These are phyloP conservation scores for Drosophila sturtevanti DNA, from an alignment of 1,140 invertebrate species.

Conservation along the genomic window DNA sequence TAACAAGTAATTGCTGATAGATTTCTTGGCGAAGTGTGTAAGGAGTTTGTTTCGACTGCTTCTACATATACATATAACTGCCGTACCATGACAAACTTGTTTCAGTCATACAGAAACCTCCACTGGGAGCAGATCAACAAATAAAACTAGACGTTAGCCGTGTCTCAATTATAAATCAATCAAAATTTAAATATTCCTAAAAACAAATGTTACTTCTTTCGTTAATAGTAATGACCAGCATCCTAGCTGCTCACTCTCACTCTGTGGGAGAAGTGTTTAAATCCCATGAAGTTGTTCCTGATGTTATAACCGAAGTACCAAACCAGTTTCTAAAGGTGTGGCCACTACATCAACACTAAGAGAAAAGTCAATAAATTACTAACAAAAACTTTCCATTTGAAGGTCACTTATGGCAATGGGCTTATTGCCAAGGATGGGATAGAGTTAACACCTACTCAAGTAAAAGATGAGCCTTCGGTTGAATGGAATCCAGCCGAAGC, in stretches of 20 bases:
- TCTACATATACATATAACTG: slow-evolving; percentile 47
- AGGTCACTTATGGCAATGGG: slow-evolving; percentile 84
- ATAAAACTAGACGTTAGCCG: background rate
- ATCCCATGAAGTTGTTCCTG: slow-evolving; percentile 57
- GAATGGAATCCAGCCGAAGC: slow-evolving; percentile 86
- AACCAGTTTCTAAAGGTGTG: slow-evolving; percentile 62
- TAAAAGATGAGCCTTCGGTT: slow-evolving; percentile 87
- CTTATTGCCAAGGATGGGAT: slow-evolving; percentile 86
- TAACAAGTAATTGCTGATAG: background rate
- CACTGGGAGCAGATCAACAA: slow-evolving; percentile 7
- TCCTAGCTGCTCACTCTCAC: slow-evolving; percentile 29
- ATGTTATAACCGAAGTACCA: slow-evolving; percentile 60
- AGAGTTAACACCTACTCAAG: slow-evolving; percentile 87
- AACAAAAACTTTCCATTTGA: slow-evolving; percentile 36
- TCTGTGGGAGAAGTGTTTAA: slow-evolving; percentile 45
- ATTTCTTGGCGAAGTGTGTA: background rate
- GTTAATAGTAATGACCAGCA: slow-evolving; percentile 20
- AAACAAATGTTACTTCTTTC: slow-evolving; percentile 46
- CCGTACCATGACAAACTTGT: slow-evolving; percentile 49
- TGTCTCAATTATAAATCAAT: too few species aligned
- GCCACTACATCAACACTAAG: background rate
- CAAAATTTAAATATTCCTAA: background rate
- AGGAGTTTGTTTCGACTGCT: background rate
- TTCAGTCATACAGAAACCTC: slow-evolving; percentile 50
- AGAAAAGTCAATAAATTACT: background rate